Conservation (phyloP, 2,113 vertebrate genomes). For the Zingel zingel region DNA sequence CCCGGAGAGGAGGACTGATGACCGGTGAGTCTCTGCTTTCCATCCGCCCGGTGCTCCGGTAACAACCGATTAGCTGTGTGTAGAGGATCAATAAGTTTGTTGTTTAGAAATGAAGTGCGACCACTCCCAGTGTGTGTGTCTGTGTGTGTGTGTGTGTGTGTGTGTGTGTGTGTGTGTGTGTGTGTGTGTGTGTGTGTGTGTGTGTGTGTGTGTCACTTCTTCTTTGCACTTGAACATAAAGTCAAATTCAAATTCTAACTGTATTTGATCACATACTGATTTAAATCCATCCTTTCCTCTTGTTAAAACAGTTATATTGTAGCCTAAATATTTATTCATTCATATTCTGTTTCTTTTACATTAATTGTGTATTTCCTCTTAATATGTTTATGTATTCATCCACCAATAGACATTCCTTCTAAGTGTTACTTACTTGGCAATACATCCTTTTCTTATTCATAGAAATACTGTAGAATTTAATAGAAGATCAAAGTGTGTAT, state of each 20-base stretch:
- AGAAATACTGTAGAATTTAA: too few relatives aligned
- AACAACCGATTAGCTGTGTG: background rate
- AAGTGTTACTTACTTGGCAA: too few relatives aligned
- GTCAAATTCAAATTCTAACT: background rate
- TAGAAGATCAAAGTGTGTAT: too few relatives aligned
- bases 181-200: background rate
- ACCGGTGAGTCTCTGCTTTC: slow-evolving; percentile 52
- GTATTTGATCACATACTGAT: too few relatives aligned
- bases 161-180: slow-evolving; percentile 2
- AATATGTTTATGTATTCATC: too few relatives aligned
- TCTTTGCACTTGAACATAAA: background rate
- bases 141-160: slow-evolving; percentile 10
- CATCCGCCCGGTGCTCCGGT: background rate
- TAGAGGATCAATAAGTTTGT: slow-evolving; percentile 39
- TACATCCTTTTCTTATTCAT: too few relatives aligned
- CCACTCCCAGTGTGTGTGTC: slow-evolving; percentile 59
- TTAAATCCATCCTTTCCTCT: too few relatives aligned
- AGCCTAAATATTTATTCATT: too few relatives aligned
- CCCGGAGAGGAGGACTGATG: slow-evolving; percentile 58
- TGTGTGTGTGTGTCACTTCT: slow-evolving; percentile 5
- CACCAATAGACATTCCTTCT: too few relatives aligned
- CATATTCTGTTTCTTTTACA: too few relatives aligned
- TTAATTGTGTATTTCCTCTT: too few relatives aligned
- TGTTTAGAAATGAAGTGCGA: slow-evolving; percentile 40
- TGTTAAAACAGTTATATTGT: too few relatives aligned